Evolutionary conservation across 2,797 vertebrate species (phyloP).

Genomic region (Pristis pectinata): DNA sequence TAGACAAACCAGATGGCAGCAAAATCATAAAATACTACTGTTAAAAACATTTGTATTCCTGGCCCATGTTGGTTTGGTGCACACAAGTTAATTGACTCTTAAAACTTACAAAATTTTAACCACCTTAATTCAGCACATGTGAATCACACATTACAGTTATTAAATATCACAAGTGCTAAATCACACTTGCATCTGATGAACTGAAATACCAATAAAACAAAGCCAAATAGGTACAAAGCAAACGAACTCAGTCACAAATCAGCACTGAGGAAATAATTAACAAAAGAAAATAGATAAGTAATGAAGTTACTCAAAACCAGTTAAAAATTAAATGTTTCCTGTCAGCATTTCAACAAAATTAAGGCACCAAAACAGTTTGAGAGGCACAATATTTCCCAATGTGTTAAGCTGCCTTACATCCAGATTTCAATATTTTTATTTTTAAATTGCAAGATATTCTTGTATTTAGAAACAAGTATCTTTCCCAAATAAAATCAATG

Average conservation of each 20-base stretch:
- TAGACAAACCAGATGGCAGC: background rate
- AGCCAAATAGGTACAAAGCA: background rate
- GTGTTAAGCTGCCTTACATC: background rate
- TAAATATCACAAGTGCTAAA: background rate
- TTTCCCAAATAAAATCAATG: background rate
- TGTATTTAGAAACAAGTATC: background rate
- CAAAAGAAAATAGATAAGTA: background rate
- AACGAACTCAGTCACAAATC: background rate
- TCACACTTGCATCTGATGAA: background rate
- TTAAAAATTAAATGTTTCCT: background rate
- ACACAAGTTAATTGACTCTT: background rate
- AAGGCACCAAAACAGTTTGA: background rate
- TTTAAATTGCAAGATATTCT: background rate
- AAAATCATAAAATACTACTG: background rate
- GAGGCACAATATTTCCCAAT: background rate
- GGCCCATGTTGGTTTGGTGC: background rate
- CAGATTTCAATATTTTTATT: background rate
- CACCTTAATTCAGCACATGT: background rate
- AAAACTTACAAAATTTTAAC: background rate
- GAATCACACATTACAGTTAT: background rate
- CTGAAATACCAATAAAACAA: background rate
- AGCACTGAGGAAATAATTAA: background rate
- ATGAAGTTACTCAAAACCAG: background rate
- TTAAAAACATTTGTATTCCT: background rate
- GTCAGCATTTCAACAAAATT: background rate